Percentiles rank a stretch among this genome's conserved stretches.
Conservation (phyloP, 2,888 invertebrate genomes). For the Nezara viridula region DNA sequence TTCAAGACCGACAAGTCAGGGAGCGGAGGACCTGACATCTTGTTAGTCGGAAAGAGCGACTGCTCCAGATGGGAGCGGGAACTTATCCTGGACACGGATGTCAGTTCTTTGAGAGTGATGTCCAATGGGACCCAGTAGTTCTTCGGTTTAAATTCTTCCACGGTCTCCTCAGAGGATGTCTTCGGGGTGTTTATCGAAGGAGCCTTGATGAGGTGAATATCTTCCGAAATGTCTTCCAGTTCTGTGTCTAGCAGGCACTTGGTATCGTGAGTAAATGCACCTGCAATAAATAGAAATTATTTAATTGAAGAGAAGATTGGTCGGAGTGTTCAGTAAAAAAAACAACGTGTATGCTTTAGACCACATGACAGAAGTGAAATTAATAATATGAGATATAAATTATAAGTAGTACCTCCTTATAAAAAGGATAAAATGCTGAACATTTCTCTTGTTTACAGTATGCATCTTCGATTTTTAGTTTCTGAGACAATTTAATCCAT, state of each 20-base stretch:
- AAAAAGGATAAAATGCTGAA: too few relatives aligned
- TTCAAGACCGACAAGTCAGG: not conserved
- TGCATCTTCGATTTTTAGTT: too few relatives aligned
- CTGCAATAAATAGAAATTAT: not conserved
- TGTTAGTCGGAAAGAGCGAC: not conserved
- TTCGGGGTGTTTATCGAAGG: not conserved
- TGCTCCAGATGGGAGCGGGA: not conserved
- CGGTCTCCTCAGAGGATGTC: not conserved
- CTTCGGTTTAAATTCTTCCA: not conserved
- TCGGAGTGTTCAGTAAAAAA: too few relatives aligned
- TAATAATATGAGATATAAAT: too few relatives aligned
- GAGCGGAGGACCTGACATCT: slow-evolving; percentile 46
- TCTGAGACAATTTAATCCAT: too few relatives aligned
- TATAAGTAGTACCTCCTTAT: too few relatives aligned
- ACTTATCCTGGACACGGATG: not conserved
- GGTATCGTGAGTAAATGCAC: not conserved
- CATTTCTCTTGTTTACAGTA: too few relatives aligned
- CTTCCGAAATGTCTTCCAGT: not conserved
- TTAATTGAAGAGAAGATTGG: too few relatives aligned
- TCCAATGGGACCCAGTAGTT: slow-evolving; percentile 1
- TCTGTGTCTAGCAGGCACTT: not conserved
- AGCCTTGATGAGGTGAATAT: not conserved
- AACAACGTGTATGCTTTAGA: too few relatives aligned
- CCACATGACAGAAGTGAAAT: too few relatives aligned
- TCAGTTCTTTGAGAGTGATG: slow-evolving; percentile 30